Percentiles rank a stretch among this genome's conserved stretches.
Conservation (phyloP, 2,797 vertebrate species). For the Zalophus californianus region DNA sequence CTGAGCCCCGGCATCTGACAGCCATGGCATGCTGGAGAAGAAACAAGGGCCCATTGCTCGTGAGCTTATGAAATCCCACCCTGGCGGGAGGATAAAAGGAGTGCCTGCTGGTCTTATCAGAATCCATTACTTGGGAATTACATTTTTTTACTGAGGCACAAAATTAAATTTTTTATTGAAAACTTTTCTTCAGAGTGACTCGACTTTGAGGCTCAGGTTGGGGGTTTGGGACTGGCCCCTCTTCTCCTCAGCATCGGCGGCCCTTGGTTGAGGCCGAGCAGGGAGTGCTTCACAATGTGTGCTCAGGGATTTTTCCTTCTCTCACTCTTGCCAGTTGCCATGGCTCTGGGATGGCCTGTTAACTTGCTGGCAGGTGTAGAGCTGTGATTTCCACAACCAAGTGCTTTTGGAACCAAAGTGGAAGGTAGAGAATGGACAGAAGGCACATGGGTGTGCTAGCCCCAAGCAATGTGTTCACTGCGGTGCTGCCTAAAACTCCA, state of each 20-base stretch:
- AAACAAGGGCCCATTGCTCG: background rate
- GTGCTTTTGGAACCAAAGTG: slow-evolving; percentile 12
- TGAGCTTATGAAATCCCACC: background rate
- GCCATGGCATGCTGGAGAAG: background rate
- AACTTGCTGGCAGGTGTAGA: background rate
- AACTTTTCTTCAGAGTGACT: slow-evolving; percentile 2
- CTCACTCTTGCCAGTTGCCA: background rate
- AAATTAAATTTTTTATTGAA: background rate
- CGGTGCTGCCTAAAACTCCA: background rate
- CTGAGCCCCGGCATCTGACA: background rate
- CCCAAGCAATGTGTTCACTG: background rate
- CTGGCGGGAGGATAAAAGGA: background rate
- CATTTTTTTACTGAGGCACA: background rate
- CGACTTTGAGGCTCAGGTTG: background rate
- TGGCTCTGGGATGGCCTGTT: slow-evolving; percentile 50
- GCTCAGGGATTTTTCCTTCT: background rate
- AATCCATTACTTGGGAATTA: background rate
- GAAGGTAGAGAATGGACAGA: background rate
- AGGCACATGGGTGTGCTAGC: accelerated
- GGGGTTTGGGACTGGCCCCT: background rate
- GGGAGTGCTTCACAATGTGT: accelerated
- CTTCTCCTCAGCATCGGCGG: background rate
- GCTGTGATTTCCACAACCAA: slow-evolving; percentile 38
- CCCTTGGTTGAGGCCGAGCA: background rate
- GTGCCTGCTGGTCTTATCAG: background rate